Percentiles rank a stretch among this genome's conserved stretches.
These are phyloP conservation scores for Chrysolophus pictus DNA, from an alignment of 2,797 vertebrate genomes.

Conservation along the genomic window DNA sequence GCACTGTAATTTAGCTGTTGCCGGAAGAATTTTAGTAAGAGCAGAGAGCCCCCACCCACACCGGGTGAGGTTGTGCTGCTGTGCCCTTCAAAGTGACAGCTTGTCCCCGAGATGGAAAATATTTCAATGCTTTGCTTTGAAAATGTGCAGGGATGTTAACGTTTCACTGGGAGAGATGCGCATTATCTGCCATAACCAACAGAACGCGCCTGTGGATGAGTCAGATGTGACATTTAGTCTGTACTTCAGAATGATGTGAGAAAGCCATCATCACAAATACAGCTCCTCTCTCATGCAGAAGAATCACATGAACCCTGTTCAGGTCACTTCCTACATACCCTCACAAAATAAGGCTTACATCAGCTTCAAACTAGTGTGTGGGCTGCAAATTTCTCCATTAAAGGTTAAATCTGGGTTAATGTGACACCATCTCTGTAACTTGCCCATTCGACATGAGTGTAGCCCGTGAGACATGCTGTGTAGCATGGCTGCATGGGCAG, in stretches of 20 bases:
- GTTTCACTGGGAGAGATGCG: not conserved
- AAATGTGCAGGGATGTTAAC: not conserved
- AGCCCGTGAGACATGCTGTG: no score
- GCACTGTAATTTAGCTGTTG: not conserved
- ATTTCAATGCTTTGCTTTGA: not conserved
- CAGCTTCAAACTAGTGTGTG: rapidly evolving
- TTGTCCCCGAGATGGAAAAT: not conserved
- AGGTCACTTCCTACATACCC: not conserved
- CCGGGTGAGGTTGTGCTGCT: not conserved
- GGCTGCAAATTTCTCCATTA: not conserved
- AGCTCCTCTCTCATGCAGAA: not conserved
- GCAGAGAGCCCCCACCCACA: not conserved
- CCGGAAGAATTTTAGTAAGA: not conserved
- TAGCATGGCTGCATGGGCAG: not conserved
- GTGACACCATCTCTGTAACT: not conserved
- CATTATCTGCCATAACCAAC: not conserved
- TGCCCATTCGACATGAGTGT: not conserved
- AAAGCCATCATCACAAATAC: rapidly evolving
- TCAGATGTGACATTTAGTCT: not conserved
- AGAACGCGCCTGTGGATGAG: not conserved
- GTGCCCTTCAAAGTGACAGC: not conserved
- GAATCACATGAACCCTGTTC: rapidly evolving
- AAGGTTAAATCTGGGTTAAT: not conserved
- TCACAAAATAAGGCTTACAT: not conserved
- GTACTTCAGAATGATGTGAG: not conserved